A percentile compares a stretch with the other conserved stretches of the same genome.
These are phyloP conservation scores for Sitta carolinensis DNA, from an alignment of 2,797 vertebrate genomes.

Conservation along the genomic window DNA sequence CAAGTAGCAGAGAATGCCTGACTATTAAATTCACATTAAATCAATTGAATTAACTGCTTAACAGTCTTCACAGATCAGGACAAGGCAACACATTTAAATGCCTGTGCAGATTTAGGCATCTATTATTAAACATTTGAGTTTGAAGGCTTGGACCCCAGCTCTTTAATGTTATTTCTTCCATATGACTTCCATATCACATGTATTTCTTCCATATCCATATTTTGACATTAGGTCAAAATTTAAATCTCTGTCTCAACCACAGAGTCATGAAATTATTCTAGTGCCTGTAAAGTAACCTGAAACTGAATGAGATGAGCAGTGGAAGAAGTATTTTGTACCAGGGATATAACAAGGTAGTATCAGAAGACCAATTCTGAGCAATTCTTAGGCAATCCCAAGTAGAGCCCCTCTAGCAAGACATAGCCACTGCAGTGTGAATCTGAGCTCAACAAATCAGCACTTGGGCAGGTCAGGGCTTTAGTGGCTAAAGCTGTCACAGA, in stretches of 20 bases:
- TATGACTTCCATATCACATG: not conserved
- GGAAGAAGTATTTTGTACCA: not conserved
- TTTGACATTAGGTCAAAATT: not conserved
- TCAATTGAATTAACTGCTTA: not conserved
- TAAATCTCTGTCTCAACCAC: not conserved
- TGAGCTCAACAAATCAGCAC: conserved; percentile 13
- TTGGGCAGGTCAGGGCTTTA: conserved; percentile 48
- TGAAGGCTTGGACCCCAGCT: not conserved
- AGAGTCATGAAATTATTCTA: not conserved
- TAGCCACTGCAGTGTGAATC: not conserved
- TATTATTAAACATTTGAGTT: not conserved
- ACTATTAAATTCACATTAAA: not conserved
- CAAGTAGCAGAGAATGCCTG: not conserved
- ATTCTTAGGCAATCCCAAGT: not conserved
- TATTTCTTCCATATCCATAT: no score
- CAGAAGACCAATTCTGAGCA: not conserved
- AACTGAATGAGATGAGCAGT: not conserved
- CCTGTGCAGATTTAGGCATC: not conserved
- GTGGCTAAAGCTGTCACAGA: conserved; percentile 66
- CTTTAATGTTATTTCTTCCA: not conserved
- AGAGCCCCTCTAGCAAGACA: not conserved
- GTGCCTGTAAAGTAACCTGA: not conserved
- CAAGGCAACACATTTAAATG: not conserved
- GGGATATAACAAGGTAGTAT: not conserved
- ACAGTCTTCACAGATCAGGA: not conserved